Evolutionary conservation across 30 jellyfish, hydroid and myxozoan genomes (phyloP), one percentile per base, ranked within the genome.

Genomic region (Morbakka virulenta): DNA sequence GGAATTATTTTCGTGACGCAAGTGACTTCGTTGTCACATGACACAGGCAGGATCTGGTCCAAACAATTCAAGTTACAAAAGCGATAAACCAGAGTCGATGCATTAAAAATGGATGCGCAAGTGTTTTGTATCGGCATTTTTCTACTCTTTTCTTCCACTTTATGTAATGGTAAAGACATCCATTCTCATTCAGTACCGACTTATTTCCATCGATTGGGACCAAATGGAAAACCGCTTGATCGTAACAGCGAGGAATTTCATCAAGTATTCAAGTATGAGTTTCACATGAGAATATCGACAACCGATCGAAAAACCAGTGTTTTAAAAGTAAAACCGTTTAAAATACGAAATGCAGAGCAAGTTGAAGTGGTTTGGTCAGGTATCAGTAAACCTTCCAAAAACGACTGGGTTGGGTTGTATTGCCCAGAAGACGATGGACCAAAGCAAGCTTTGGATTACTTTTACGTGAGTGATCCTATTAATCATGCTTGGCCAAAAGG

Each of bases 371-470:
- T 66, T 2, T 94, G 99, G 99, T 26, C 53, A 51, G 87, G 94
- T 0, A 82, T 86, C 6, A 17, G 66, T 17, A 69, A 78, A 14
- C 95, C 99, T 6, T 64, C 76, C 32, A 79, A 52, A 32, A 83
- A 83, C 52, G 99, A 94, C 80, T 89, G 91, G 95, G 84, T 94
- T 25, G 97, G 96, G 0, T 49, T 94, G 11, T 67, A 76, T 52
- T 94, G 99, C 41, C 99, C 96, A 9, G 25, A 52, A 13, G 64
- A 61, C 28, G 96, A 81, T 17, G 80, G 65, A 17, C 69, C 87
- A 27, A 66, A 77, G 6, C 64, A 49, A 14, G 69, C 67, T 22
- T 86, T 93, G 87, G 99, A 92, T 63, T 92, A 85, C 57, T 81
- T 93, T 72, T 80, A 49, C 69, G 97, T 87, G 13, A 35, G 74